These are phyloP conservation scores for Tyrophagus putrescentiae DNA, from an alignment of 1,140 invertebrate species.

Conservation along the genomic window DNA sequence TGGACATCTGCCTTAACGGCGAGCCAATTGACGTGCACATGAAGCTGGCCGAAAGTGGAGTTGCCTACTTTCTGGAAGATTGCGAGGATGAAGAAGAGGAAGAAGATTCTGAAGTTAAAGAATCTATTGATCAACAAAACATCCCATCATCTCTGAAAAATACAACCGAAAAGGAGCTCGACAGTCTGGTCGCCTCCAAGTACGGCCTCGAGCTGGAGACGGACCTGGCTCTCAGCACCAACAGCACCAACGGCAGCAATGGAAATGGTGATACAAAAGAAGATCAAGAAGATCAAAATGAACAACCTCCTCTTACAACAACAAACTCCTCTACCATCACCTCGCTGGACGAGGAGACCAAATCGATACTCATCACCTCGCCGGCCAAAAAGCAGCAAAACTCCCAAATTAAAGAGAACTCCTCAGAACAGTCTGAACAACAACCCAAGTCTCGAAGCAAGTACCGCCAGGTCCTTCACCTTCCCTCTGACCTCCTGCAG, in stretches of 20 bases:
- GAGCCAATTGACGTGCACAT: conserved; percentile 86
- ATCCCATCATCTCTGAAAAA: no score
- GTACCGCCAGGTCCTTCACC: conserved; percentile 68
- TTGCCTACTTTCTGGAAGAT: conserved; percentile 93
- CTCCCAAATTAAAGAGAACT: no score
- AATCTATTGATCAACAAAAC: not conserved
- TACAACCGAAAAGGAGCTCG: no score
- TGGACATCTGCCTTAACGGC: conserved; percentile 96
- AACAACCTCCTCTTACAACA: not conserved
- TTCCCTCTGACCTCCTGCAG: conserved; percentile 80
- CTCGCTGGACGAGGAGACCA: no score
- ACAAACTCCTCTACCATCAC: no score
- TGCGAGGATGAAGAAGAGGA: conserved; percentile 22
- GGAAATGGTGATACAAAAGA: no score
- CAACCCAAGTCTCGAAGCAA: conserved; percentile 36
- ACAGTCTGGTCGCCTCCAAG: no score
- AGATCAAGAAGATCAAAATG: no score
- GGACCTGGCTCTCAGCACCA: conserved; percentile 28
- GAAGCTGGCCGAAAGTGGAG: conserved; percentile 95
- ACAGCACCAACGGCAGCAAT: not conserved
- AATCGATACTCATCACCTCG: no score
- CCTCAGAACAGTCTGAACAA: not conserved
- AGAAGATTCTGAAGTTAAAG: no score
- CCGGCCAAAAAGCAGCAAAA: no score
- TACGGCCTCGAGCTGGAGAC: conserved; percentile 28